Base-by-base conservation (phyloP, 2,888 invertebrate genomes). In the Coenonympha arcania region DNA sequence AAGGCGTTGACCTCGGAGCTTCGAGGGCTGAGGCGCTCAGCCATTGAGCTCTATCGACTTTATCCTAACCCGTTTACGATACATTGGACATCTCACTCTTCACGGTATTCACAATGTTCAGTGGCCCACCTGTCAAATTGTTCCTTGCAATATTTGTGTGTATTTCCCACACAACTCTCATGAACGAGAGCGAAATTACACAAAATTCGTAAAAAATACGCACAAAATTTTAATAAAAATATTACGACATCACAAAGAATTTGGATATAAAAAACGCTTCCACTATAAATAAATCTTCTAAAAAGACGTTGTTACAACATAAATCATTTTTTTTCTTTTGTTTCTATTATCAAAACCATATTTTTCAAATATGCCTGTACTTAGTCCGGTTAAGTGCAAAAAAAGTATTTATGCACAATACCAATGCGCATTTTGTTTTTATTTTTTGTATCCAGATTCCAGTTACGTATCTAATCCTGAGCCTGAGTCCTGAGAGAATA, bases 1-100 rank as follows among this genome's bases (percentile, higher is more conserved):
- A 95, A 89, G 72, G 94, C 94, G 76, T 92, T 92, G 62, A 93
- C 90, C 87, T 95, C 95, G 67, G 94, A 94, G 86, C 90, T 91
- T 81, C 92, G 90, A 77, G 92, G 90, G 88, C 89, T 90, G 81
- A 91, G 88, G 84, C 89, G 89, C 87, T 90, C 88, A 88, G 90
- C 91, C 92, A 92, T 92, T 76, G 80, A 83, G 84, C 81, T 83
- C 79, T 81, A 78, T 79, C 71, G 76, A 79, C 78, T 83, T 84
- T 85, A 86, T 84, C 72, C 80, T 84, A 70, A 83, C 84, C 85
- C 84, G 75, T 83, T 85, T 86, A 85, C 79, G 85, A 86, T 85
- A 79, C 86, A 86, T 86, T 86, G 82, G 86, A 86, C 86, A 86
- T 86, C 75, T 79, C 85, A 81, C 77, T 72, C 69, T 75, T 78